Evolutionary conservation across 2,797 vertebrate species (phyloP), one percentile per base, ranked within the genome.

Genomic region (Otolemur crassicaudatus): DNA sequence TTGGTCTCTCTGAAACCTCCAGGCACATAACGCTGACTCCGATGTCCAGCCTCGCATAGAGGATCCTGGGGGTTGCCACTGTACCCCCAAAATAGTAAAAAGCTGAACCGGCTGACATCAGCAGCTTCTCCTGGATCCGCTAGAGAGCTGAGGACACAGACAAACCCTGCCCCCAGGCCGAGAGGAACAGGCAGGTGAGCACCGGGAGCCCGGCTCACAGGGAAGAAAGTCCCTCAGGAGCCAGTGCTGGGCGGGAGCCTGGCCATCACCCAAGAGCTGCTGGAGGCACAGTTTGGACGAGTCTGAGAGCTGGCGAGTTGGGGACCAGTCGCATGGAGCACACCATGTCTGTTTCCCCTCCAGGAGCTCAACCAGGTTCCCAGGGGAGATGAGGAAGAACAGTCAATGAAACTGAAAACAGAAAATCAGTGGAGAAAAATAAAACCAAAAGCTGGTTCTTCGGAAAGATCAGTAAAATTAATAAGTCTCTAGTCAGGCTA

Each of bases 1-100:
- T 90, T 37, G 40, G 43, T 65, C n/a, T 79, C 72, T n/a, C 75
- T 93, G 87, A 58, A 89, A 70, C 72, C 40, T 60, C 31, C 90
- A 58, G 6, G 27, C 37, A 29, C 16, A 53, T 49, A 49, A 85
- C 81, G 46, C 60, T 60, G 40, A 23, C 46, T 37, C 60, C 8
- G 1, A 16, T 29, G 37, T 80, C 56, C 8, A 37, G 53, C 23
- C 11, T 34, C 16, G 22, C 19, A 22, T 58, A 17, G 67, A 83
- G 72, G 46, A 75, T 5, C 29, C 67, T 43, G 25, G 58, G 56
- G 40, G 23, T 69, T 31, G 60, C 29, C 46, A 53, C 8, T 29
- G 5, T 67, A 46, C 58, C 37, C 79, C 89, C 60, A 65, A 37
- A 60, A 27, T 22, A 69, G 31, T 43, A 40, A n/a, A 43, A 49